phyloP scores from a whole-genome alignment of 2,797 vertebrate genomes.

The Neopelma chrysocephalum region DNA sequence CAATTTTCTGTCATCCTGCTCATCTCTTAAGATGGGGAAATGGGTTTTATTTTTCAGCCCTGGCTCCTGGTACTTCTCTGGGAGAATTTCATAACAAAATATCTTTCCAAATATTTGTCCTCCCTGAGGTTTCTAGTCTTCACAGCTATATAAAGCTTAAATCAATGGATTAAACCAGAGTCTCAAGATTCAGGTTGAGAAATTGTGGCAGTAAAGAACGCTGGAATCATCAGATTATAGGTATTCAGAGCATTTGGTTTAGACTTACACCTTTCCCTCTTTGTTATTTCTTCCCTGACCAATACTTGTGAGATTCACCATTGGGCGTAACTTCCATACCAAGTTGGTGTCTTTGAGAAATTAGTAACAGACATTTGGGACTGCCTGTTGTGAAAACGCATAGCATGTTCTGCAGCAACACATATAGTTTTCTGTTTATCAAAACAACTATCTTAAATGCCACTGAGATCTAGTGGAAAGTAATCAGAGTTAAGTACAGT shows the following conservation, averaged over 20 bases:
- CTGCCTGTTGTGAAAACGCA: neutral
- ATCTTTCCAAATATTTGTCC: neutral
- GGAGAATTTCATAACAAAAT: neutral
- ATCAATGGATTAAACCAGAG: neutral
- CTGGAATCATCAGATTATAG: neutral
- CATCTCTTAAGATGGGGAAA: neutral
- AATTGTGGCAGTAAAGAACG: neutral
- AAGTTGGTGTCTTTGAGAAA: neutral
- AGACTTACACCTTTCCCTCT: neutral
- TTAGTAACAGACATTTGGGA: neutral
- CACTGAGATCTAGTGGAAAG: neutral
- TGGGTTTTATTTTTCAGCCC: neutral
- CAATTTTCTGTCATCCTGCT: neutral
- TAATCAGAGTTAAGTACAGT: neutral
- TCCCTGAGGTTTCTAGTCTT: neutral
- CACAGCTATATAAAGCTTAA: neutral
- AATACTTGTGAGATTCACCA: neutral
- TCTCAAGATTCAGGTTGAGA: neutral
- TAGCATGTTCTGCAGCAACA: neutral
- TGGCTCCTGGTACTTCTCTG: neutral
- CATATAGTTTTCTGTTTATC: neutral
- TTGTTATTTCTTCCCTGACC: neutral
- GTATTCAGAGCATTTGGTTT: neutral
- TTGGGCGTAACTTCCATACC: neutral
- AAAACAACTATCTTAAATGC: neutral